Conservation (phyloP, 2,888 invertebrate genomes). For the Tanypteryx hageni region DNA sequence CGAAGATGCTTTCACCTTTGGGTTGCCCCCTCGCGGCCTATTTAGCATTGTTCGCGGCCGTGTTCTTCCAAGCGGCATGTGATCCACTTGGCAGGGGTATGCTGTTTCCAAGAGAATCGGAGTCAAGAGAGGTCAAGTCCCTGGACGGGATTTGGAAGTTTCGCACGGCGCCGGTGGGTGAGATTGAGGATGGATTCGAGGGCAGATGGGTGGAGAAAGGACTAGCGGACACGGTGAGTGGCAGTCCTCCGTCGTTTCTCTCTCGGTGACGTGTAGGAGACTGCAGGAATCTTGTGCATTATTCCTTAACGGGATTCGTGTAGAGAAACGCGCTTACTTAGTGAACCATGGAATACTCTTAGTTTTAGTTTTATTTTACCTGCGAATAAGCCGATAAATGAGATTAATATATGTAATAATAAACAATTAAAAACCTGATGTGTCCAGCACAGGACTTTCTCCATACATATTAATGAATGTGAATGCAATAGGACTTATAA, state of each 20-base stretch:
- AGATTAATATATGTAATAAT: too few relatives aligned
- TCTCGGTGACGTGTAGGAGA: too few relatives aligned
- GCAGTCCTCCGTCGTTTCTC: not conserved
- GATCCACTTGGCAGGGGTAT: slow-evolving; percentile 30
- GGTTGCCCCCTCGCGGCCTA: not conserved
- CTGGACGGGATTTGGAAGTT: slow-evolving; percentile 71
- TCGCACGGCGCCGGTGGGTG: slow-evolving; percentile 67
- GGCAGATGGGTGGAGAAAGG: slow-evolving; percentile 70
- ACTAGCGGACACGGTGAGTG: not conserved
- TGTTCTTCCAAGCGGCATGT: not conserved
- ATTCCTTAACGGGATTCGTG: too few relatives aligned
- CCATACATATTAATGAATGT: too few relatives aligned
- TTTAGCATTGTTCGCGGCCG: not conserved
- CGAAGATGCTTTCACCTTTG: not conserved
- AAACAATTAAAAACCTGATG: too few relatives aligned
- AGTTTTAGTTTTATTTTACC: too few relatives aligned
- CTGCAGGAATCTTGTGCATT: too few relatives aligned
- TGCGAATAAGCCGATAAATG: too few relatives aligned
- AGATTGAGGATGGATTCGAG: slow-evolving; percentile 69
- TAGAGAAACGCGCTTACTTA: too few relatives aligned
- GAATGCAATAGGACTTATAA: too few relatives aligned
- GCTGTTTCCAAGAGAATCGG: slow-evolving; percentile 69
- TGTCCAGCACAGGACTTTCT: too few relatives aligned
- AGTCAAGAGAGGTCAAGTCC: slow-evolving; percentile 69
- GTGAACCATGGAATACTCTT: too few relatives aligned